Evolutionary conservation across 2,113 vertebrate species (phyloP).

Genomic region (Oenanthe melanoleuca): DNA sequence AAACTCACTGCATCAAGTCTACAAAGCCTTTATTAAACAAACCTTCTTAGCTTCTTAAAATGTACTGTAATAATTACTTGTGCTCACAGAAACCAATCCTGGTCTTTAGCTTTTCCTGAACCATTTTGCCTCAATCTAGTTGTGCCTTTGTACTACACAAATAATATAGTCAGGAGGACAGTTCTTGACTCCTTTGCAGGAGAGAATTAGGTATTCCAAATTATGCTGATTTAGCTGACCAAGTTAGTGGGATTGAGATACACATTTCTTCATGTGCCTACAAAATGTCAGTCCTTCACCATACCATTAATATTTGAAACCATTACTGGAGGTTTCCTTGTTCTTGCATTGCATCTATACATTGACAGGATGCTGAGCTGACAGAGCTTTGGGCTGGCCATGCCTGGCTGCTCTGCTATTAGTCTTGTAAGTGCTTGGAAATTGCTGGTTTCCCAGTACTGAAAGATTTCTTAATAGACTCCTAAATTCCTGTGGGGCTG

Average conservation of each 20-base stretch:
- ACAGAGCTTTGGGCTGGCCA: background rate
- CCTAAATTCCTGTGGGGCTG: background rate
- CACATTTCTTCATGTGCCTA: background rate
- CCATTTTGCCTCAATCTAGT: background rate
- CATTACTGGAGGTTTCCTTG: background rate
- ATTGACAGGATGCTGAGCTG: background rate
- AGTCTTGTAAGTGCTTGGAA: background rate
- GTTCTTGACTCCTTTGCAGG: background rate
- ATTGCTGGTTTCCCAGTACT: background rate
- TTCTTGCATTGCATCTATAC: background rate
- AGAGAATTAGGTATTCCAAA: background rate
- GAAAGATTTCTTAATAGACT: background rate
- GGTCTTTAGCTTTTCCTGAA: background rate
- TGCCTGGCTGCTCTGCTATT: background rate
- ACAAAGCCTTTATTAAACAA: background rate
- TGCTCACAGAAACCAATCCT: background rate
- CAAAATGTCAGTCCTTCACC: background rate
- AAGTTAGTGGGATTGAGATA: background rate
- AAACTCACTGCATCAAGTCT: background rate
- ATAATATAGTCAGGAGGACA: background rate
- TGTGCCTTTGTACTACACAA: background rate
- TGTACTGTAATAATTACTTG: background rate
- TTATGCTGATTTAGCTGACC: background rate
- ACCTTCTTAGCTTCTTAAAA: background rate
- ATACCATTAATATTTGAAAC: background rate